A percentile compares a stretch with the other conserved stretches of the same genome.
Conservation (phyloP, 2,797 vertebrate genomes). For the Girardinus metallicus region DNA sequence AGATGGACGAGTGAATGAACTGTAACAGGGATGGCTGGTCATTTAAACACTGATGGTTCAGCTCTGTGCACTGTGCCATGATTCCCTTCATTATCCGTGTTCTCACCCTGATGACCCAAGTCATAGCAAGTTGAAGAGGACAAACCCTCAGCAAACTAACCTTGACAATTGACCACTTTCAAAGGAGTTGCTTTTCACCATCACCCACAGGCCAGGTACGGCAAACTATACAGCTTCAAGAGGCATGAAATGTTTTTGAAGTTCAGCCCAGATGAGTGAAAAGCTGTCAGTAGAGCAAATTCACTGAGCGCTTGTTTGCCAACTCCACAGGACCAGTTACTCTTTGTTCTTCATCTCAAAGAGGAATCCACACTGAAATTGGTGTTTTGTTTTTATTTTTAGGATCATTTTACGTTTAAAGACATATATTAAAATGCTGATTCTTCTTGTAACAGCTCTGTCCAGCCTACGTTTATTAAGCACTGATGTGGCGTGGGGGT, state of each 20-base stretch:
- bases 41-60: slow-evolving; percentile 29
- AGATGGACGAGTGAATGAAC: slow-evolving; percentile 16
- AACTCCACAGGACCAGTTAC: neutral
- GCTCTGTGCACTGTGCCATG: slow-evolving; percentile 37
- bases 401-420: neutral
- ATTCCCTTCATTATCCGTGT: slow-evolving; percentile 21
- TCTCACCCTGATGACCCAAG: neutral
- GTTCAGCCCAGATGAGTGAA: slow-evolving; percentile 10
- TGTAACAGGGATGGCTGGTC: slow-evolving; percentile 14
- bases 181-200: slow-evolving; percentile 20
- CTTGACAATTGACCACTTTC: slow-evolving; percentile 35
- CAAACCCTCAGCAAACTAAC: slow-evolving; percentile 26
- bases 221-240: slow-evolving; percentile 10
- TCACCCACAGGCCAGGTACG: slow-evolving; percentile 8
- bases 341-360: slow-evolving; percentile 11
- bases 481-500: neutral
- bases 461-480: neutral
- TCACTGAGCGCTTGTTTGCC: neutral
- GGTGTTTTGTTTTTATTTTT: neutral
- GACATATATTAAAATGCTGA: neutral
- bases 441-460: neutral
- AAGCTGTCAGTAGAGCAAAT: too few species aligned
- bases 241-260: slow-evolving; percentile 22
- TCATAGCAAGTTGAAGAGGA: slow-evolving; percentile 4
- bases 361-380: neutral